These are phyloP conservation scores for Sebastes oblongus DNA, from an alignment of 2,797 vertebrate genomes.

Conservation along the genomic window DNA sequence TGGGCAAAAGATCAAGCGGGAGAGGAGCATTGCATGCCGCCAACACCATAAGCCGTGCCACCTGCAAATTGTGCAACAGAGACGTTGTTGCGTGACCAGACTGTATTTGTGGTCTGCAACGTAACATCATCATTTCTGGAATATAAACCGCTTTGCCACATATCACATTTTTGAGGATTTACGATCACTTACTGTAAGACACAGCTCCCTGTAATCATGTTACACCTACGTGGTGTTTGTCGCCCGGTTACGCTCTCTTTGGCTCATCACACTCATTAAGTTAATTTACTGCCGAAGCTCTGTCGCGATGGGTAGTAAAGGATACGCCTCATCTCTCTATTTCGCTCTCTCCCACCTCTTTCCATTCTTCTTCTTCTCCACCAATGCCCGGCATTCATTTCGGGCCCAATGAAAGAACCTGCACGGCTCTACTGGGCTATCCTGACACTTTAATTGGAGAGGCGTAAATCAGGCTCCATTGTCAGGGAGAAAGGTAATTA, in stretches of 20 bases:
- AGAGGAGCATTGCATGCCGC: background rate
- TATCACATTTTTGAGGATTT: background rate
- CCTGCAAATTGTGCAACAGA: background rate
- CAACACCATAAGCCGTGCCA: background rate
- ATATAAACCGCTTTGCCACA: background rate
- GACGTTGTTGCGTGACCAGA: background rate
- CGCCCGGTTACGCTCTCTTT: background rate
- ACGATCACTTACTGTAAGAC: background rate
- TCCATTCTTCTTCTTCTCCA: conserved; percentile 24
- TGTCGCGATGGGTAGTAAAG: conserved; percentile 33
- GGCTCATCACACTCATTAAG: conserved; percentile 38
- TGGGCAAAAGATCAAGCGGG: background rate
- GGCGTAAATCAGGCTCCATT: conserved; percentile 73
- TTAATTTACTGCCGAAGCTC: conserved; percentile 47
- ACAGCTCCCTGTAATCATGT: background rate
- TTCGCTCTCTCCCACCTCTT: conserved; percentile 27
- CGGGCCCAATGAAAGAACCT: conserved; percentile 42
- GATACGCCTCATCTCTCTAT: conserved; percentile 48
- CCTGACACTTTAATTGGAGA: conserved; percentile 77
- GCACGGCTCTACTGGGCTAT: conserved; percentile 23
- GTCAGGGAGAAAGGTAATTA: conserved; percentile 70
- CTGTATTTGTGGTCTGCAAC: background rate
- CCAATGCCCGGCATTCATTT: conserved; percentile 21
- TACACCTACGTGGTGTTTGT: conserved; percentile 21
- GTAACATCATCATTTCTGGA: background rate